phyloP scores from a whole-genome alignment of 2,888 invertebrate species.

The Helicoverpa assulta region DNA sequence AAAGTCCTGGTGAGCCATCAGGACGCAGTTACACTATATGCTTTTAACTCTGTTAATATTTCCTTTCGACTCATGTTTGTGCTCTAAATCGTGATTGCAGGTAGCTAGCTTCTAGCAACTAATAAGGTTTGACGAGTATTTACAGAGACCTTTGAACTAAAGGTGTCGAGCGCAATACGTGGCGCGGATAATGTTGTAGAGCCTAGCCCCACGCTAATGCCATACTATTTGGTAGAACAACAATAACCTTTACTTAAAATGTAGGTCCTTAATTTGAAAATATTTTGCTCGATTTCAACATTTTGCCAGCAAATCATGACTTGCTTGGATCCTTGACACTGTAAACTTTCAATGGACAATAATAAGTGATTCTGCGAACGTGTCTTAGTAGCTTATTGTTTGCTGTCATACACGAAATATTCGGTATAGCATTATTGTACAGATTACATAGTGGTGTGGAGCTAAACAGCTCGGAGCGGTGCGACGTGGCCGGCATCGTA shows the following conservation, averaged over 20 bases:
- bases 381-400: slow-evolving; percentile 9
- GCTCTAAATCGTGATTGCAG: too few relatives aligned
- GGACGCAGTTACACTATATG: too few relatives aligned
- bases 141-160: slow-evolving; percentile 14
- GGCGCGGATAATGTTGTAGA: slow-evolving; percentile 27
- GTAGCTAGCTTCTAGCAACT: background rate
- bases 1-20: too few relatives aligned
- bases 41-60: too few relatives aligned
- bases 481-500: slow-evolving; percentile 39
- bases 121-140: slow-evolving; percentile 3
- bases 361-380: background rate
- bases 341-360: background rate
- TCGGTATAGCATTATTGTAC: slow-evolving; percentile 33
- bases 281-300: slow-evolving; percentile 38
- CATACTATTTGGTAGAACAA: slow-evolving; percentile 27
- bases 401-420: slow-evolving; percentile 12
- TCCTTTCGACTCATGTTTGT: too few relatives aligned
- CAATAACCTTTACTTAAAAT: slow-evolving; percentile 44
- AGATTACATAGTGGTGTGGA: slow-evolving; percentile 37
- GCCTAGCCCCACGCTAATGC: slow-evolving; percentile 12
- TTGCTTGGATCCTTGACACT: background rate
- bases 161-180: slow-evolving; percentile 2
- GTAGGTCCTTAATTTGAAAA: slow-evolving; percentile 29
- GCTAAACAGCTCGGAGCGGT: slow-evolving; percentile 18
- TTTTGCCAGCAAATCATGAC: slow-evolving; percentile 24